Evolutionary conservation across 2,888 invertebrate genomes (phyloP).

Genomic region (Lepidochrysops patricia): DNA sequence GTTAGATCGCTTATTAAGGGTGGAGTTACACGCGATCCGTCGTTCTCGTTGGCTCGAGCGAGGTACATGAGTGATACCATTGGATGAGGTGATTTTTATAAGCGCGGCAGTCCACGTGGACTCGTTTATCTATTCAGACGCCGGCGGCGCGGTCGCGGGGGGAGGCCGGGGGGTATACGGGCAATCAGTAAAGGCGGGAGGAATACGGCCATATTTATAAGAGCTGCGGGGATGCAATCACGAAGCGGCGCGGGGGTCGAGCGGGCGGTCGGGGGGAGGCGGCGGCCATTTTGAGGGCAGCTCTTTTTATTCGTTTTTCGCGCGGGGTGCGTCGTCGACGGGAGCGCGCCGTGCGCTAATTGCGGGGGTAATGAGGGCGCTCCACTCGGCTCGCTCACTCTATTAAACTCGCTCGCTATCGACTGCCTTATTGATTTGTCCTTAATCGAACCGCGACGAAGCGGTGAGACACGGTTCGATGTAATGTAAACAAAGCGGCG

Average conservation of each 20-base stretch:
- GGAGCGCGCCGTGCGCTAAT: slow-evolving; percentile 72
- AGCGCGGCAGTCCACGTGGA: slow-evolving; percentile 73
- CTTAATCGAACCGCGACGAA: slow-evolving; percentile 61
- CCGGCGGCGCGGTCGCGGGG: slow-evolving; percentile 74
- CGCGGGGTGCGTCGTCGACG: slow-evolving; percentile 72
- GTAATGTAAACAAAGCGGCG: slow-evolving; percentile 58
- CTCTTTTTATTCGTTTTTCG: slow-evolving; percentile 78
- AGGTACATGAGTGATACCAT: slow-evolving; percentile 37
- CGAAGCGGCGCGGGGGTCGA: slow-evolving; percentile 71
- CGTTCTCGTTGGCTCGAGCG: slow-evolving; percentile 40
- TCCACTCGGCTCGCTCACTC: slow-evolving; percentile 70
- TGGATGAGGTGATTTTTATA: slow-evolving; percentile 70
- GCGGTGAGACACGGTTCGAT: slow-evolving; percentile 40
- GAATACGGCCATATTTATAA: slow-evolving; percentile 76
- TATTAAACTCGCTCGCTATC: slow-evolving; percentile 71
- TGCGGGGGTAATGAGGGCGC: slow-evolving; percentile 75
- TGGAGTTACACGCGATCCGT: slow-evolving; percentile 67
- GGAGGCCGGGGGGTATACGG: slow-evolving; percentile 74
- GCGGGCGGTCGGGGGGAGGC: slow-evolving; percentile 63
- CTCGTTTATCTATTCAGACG: slow-evolving; percentile 77
- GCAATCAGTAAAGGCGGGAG: slow-evolving; percentile 76
- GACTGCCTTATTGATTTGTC: slow-evolving; percentile 73
- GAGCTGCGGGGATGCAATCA: slow-evolving; percentile 76
- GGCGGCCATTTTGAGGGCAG: slow-evolving; percentile 84
- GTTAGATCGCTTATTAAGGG: slow-evolving; percentile 74